phyloP scores from a whole-genome alignment of 2,888 invertebrate species.

The Fragum whitleyi region DNA sequence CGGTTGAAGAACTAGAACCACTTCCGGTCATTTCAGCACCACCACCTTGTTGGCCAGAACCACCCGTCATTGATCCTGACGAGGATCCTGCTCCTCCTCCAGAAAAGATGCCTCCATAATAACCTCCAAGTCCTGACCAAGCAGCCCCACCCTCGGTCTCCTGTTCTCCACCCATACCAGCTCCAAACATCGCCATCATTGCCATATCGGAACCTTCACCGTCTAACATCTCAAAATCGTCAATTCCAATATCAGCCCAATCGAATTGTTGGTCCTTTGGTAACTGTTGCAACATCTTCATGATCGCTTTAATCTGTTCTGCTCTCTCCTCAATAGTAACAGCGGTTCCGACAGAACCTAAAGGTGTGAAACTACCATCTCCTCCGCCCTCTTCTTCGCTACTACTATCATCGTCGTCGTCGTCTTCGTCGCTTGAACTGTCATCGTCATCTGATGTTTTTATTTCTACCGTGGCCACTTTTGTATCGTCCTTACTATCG shows the following conservation, averaged over 20 bases:
- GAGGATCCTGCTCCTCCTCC: background rate
- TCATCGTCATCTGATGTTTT: background rate
- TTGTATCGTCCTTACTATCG: background rate
- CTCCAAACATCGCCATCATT: slow-evolving; percentile 3
- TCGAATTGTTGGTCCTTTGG: slow-evolving; percentile 33
- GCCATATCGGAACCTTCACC: slow-evolving; percentile 31
- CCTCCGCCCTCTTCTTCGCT: slow-evolving; percentile 17
- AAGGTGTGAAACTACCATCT: slow-evolving; percentile 35
- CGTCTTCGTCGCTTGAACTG: background rate
- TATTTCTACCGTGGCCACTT: background rate
- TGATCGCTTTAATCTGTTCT: slow-evolving; percentile 6
- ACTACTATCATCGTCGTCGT: slow-evolving; percentile 8
- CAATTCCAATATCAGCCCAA: slow-evolving; percentile 43
- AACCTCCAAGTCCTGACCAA: background rate
- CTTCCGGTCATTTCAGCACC: background rate
- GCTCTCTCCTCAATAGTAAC: background rate
- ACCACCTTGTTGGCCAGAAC: background rate
- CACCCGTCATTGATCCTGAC: background rate
- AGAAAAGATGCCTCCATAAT: background rate
- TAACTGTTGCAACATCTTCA: slow-evolving; percentile 17
- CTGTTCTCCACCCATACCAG: slow-evolving; percentile 11
- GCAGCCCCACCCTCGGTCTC: slow-evolving; percentile 13
- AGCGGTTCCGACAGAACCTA: slow-evolving; percentile 42
- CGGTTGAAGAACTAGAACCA: background rate
- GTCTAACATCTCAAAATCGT: slow-evolving; percentile 42